Evolutionary conservation across 2,888 invertebrate species (phyloP).

Genomic region (Drosophila birchii): DNA sequence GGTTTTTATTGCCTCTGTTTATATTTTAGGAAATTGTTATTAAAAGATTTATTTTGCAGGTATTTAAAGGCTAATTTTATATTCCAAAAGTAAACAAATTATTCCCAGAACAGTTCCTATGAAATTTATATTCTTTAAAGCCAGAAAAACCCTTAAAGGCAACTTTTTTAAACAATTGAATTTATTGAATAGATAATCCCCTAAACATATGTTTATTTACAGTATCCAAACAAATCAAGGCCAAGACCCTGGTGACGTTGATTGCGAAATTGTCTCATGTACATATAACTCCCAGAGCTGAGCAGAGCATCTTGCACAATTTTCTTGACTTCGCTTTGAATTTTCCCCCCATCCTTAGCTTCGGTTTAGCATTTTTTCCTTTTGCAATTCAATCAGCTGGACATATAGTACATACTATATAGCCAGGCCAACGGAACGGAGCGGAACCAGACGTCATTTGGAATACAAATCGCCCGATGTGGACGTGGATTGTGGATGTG

Average conservation of each 20-base stretch:
- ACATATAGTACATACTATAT: slow-evolving; percentile 34
- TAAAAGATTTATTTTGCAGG: no score
- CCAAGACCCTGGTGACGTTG: slow-evolving; percentile 21
- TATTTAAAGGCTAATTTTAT: not conserved
- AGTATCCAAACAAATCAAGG: slow-evolving; percentile 19
- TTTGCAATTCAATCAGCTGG: slow-evolving; percentile 75
- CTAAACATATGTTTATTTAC: slow-evolving; percentile 1
- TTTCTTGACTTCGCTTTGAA: slow-evolving; percentile 10
- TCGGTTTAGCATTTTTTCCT: slow-evolving; percentile 21
- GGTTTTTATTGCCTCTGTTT: no score
- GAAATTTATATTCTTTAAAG: no score
- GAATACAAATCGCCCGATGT: slow-evolving; percentile 75
- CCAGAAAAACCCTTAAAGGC: no score
- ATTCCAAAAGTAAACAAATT: not conserved
- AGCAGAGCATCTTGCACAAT: slow-evolving; percentile 35
- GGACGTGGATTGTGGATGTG: slow-evolving; percentile 37
- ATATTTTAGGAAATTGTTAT: no score
- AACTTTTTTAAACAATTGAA: not conserved
- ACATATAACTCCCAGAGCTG: slow-evolving; percentile 33
- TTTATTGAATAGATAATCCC: not conserved
- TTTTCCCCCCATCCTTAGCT: slow-evolving; percentile 4
- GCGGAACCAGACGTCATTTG: slow-evolving; percentile 79
- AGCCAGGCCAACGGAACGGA: slow-evolving; percentile 51
- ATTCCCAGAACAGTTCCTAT: not conserved
- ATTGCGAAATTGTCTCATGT: slow-evolving; percentile 57